phyloP scores from a whole-genome alignment of 1,140 invertebrate species.

The Drosophila pseudoananassae region DNA sequence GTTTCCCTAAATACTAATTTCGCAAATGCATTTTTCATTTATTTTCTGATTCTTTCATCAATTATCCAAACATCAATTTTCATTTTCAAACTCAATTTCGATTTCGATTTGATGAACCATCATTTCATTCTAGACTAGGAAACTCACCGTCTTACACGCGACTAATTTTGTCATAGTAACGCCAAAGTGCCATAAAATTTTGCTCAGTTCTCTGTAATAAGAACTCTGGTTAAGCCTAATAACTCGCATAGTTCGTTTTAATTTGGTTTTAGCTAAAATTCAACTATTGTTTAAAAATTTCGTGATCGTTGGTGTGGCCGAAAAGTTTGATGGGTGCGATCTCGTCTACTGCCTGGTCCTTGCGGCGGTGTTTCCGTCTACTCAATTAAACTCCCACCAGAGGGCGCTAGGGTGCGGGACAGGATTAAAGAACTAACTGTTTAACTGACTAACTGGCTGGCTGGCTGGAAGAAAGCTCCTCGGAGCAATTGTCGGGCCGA shows the following conservation, averaged over 20 bases:
- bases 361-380: constrained; percentile 68
- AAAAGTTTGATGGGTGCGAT: constrained; percentile 68
- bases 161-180: constrained; percentile 74
- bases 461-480: constrained; percentile 46
- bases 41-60: constrained; percentile 5
- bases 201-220: constrained; percentile 17
- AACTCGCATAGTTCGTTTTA: constrained; percentile 56
- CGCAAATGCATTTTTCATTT: constrained; percentile 32
- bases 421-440: constrained; percentile 7
- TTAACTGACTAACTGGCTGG: constrained; percentile 16
- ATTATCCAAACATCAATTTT: constrained; percentile 41
- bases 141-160: constrained; percentile 78
- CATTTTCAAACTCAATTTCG: constrained; percentile 28
- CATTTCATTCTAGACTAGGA: constrained; percentile 68
- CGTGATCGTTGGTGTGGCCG: constrained; percentile 61
- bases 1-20: constrained; percentile 56
- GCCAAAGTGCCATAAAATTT: constrained; percentile 67
- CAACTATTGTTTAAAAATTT: constrained; percentile 80
- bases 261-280: constrained; percentile 82
- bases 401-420: constrained; percentile 62
- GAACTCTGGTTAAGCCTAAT: constrained; percentile 52
- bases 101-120: constrained; percentile 35
- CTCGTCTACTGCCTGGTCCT: constrained; percentile 17
- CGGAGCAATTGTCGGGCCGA: constrained; percentile 52
- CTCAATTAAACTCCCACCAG: constrained; percentile 41